phyloP scores from a whole-genome alignment of 2,113 vertebrate species.

The Sardina pilchardus region DNA sequence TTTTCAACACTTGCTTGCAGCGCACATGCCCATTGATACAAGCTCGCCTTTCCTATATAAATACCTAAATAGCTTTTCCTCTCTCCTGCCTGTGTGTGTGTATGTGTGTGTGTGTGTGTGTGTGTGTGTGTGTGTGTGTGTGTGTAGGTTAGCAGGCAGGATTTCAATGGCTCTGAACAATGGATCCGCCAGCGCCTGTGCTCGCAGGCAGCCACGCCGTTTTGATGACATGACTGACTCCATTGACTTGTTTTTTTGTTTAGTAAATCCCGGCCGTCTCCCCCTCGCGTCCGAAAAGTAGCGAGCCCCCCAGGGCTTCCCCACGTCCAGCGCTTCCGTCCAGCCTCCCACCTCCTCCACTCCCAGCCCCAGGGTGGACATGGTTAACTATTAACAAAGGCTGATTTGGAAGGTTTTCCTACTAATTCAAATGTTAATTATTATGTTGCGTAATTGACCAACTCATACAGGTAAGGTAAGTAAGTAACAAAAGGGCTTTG shows the following conservation, averaged over 20 bases:
- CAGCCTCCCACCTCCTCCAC: neutral
- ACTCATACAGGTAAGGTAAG: neutral
- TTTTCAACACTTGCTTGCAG: neutral
- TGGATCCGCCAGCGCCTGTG: neutral
- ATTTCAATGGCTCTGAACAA: constrained; percentile 6
- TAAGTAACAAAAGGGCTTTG: neutral
- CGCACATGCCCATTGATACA: neutral
- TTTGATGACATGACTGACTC: constrained; percentile 9
- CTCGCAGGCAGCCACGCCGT: neutral
- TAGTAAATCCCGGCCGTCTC: neutral
- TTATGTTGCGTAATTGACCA: neutral
- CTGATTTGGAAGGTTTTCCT: neutral
- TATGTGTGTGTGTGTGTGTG: neutral
- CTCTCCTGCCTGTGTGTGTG: neutral
- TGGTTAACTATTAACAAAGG: neutral
- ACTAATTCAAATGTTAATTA: neutral
- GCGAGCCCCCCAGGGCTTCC: neutral
- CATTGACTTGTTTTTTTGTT: constrained; percentile 15
- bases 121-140: neutral
- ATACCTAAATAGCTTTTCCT: neutral
- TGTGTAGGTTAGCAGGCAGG: neutral
- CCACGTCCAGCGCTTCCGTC: neutral
- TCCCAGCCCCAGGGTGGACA: neutral
- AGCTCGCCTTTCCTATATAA: neutral
- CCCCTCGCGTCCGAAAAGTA: neutral